These are phyloP conservation scores for Callipepla californica DNA, from an alignment of 2,113 vertebrate genomes.

Conservation along the genomic window DNA sequence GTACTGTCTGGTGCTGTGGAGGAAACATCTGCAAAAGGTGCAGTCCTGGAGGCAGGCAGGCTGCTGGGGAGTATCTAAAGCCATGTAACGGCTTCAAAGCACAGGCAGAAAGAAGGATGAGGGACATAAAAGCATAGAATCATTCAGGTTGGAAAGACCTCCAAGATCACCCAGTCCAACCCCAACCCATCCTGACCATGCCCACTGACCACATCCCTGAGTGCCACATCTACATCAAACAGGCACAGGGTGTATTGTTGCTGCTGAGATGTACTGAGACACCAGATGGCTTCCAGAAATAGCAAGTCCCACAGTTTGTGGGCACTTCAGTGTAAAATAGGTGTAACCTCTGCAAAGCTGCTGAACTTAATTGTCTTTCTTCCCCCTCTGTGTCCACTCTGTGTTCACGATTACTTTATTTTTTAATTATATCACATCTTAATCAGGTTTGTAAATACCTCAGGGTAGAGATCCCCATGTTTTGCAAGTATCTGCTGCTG, in stretches of 20 bases:
- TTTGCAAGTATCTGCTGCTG: neutral
- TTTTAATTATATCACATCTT: neutral
- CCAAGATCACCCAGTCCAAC: neutral
- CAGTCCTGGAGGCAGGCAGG: neutral
- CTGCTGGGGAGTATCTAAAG: neutral
- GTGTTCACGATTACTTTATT: neutral
- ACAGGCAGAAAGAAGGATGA: neutral
- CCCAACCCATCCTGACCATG: neutral
- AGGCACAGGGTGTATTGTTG: neutral
- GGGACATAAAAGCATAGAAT: neutral
- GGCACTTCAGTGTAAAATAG: neutral
- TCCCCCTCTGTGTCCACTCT: rapidly evolving
- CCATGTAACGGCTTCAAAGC: neutral
- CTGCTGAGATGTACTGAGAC: neutral
- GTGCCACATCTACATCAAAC: no score
- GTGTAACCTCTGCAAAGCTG: neutral
- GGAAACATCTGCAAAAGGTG: neutral
- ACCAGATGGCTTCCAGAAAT: neutral
- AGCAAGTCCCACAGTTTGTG: neutral
- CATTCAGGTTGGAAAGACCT: neutral
- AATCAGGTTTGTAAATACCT: neutral
- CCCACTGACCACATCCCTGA: neutral
- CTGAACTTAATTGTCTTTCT: neutral
- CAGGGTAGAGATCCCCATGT: neutral
- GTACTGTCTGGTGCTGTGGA: rapidly evolving